Evolutionary conservation across 2,797 vertebrate species (phyloP).

Genomic region (Pseudochirops corinnae): DNA sequence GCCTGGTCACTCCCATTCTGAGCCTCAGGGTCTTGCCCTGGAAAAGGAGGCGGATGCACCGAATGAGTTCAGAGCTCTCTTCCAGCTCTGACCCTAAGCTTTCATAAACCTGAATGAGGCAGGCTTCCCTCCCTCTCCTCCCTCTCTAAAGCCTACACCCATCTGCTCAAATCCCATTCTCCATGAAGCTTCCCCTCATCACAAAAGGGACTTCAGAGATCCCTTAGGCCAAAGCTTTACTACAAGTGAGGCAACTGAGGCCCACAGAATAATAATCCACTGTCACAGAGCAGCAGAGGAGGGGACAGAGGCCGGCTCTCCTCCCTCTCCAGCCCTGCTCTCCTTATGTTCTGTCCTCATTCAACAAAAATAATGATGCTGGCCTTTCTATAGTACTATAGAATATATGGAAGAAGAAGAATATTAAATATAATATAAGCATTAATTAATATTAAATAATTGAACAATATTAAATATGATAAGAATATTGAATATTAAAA

Average conservation of each 20-base stretch:
- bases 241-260: neutral
- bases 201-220: neutral
- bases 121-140: too few species aligned
- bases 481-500: too few species aligned
- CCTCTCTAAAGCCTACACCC: neutral
- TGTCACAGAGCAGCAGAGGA: neutral
- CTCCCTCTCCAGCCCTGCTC: neutral
- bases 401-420: neutral
- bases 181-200: neutral
- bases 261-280: neutral
- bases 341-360: neutral
- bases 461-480: too few species aligned
- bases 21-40: too few species aligned
- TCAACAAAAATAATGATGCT: neutral
- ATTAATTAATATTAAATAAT: too few species aligned
- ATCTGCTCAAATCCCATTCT: neutral
- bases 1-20: too few species aligned
- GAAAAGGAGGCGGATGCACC: neutral
- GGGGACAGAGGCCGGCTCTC: neutral
- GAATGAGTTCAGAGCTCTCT: neutral
- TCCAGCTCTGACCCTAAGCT: neutral
- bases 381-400: neutral
- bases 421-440: too few species aligned
- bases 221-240: neutral
- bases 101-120: neutral